These are phyloP conservation scores for Prionailurus bengalensis DNA, from an alignment of 2,113 vertebrate species.

Conservation along the genomic window DNA sequence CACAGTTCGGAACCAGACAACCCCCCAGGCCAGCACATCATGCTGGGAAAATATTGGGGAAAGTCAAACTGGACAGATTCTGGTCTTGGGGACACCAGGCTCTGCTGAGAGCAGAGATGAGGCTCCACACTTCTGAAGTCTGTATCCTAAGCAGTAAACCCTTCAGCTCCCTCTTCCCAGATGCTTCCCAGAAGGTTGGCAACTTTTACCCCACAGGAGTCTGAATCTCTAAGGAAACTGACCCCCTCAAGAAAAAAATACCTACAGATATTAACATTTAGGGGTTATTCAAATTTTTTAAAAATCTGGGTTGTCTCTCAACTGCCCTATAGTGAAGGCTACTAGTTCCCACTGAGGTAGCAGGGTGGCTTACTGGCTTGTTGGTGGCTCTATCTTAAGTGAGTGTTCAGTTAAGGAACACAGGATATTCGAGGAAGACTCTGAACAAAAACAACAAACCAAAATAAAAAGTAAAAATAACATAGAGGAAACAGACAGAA, in stretches of 20 bases:
- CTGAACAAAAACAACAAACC: not conserved
- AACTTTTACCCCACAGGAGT: not conserved
- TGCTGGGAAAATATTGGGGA: not conserved
- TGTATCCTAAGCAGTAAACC: not conserved
- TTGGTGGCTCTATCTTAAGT: not conserved
- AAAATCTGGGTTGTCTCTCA: not conserved
- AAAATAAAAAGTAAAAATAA: not conserved
- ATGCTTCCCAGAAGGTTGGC: not conserved
- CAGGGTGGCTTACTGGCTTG: not conserved
- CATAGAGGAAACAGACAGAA: not conserved
- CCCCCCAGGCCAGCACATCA: not conserved
- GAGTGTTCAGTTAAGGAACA: not conserved
- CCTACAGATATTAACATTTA: not conserved
- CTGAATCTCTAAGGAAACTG: not conserved
- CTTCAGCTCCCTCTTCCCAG: not conserved
- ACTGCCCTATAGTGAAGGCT: not conserved
- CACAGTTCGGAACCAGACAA: not conserved
- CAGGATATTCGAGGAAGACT: not conserved
- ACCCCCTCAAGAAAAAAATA: not conserved
- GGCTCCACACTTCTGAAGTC: not conserved
- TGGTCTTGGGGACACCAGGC: not conserved
- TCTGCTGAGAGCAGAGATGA: not conserved
- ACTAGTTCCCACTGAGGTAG: not conserved
- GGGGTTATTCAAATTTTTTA: not conserved
- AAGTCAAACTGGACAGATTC: not conserved